Conservation (phyloP, 92 coral and sea anemone genomes). For the Montipora capitata region DNA sequence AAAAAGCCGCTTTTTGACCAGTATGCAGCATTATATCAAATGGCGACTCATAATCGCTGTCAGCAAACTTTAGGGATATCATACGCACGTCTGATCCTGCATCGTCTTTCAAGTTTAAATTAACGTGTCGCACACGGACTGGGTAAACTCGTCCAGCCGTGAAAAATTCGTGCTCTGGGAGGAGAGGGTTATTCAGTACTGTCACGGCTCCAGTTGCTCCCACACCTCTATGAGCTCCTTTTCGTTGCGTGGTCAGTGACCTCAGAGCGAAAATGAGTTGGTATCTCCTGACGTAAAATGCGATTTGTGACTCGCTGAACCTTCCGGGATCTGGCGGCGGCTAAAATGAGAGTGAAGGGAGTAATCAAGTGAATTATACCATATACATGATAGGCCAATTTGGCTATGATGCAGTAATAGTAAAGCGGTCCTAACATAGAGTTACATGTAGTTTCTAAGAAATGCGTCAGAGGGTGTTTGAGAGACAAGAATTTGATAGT, state of each 20-base stretch:
- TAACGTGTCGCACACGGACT: constrained; percentile 83
- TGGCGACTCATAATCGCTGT: constrained; percentile 83
- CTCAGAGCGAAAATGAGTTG: constrained; percentile 66
- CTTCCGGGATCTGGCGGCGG: constrained; percentile 84
- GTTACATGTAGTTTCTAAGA: too few relatives aligned
- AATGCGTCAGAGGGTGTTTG: too few relatives aligned
- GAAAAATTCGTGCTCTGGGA: constrained; percentile 88
- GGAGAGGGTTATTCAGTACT: constrained; percentile 80
- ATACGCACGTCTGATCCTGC: constrained; percentile 80
- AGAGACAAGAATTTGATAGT: too few relatives aligned
- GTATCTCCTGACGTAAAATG: constrained; percentile 49
- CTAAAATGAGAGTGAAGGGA: constrained; percentile 24
- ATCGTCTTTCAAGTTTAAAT: constrained; percentile 65
- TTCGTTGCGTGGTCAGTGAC: constrained; percentile 53
- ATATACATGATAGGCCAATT: background rate
- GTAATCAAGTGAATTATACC: background rate
- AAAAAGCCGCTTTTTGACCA: constrained; percentile 78
- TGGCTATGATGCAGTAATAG: too few relatives aligned
- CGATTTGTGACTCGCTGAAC: constrained; percentile 77
- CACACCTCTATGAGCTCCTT: constrained; percentile 76
- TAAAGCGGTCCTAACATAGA: too few relatives aligned
- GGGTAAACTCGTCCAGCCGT: constrained; percentile 76
- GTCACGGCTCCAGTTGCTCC: constrained; percentile 79
- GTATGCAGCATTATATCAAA: constrained; percentile 83
- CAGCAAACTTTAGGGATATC: constrained; percentile 85